Base-by-base conservation (phyloP, 2,888 invertebrate genomes). In the Diogma glabrata region DNA sequence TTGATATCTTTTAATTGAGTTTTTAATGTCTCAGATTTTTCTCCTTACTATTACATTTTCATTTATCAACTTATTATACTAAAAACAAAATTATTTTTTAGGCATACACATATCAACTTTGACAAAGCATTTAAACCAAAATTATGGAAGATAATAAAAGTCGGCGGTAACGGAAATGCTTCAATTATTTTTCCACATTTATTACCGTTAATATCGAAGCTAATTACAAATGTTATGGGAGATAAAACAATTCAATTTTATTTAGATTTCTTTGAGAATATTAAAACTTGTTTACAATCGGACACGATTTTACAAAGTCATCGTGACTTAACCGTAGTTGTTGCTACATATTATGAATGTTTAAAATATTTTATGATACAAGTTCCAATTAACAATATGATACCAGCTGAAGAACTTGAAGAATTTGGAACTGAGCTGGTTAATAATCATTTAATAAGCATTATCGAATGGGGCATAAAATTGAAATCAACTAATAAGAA, bases 151-250 rank as follows among this genome's bases (percentile, higher is more conserved):
- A 69, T 84, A 36, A 64, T 88, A 38, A 75, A 75, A 55, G 76
- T 76, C 60, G 88, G 84, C 48, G 90, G 87, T 1, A 78, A 84
- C 70, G 87, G 87, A 22, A 86, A 83, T 67, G 87, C 89, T 8
- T 70, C 74, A 49, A 73, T 78, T 7, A 76, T 91, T 58, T 82
- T 80, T 53, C 84, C 84, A 17, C 80, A 84, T 66, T 66, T 93
- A 51, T 69, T 90, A 51, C 88, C 89, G 9, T 73, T 93, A 54
- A 63, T 93, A 47, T 84, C 86, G 4, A 70, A 75, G 43, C 77
- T 87, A 55, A 22, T 20, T 20, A 30, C 20, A 33, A 80, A 78
- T 58, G 61, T 63, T 3, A 70, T 30, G 19, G 22, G 50, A 24
- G 10, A 52, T 9, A 47, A 50, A 9, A 51, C 51, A 4, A 51